Evolutionary conservation across 2,797 vertebrate species (phyloP), one percentile per base, ranked within the genome.

Genomic region (Acridotheres tristis): DNA sequence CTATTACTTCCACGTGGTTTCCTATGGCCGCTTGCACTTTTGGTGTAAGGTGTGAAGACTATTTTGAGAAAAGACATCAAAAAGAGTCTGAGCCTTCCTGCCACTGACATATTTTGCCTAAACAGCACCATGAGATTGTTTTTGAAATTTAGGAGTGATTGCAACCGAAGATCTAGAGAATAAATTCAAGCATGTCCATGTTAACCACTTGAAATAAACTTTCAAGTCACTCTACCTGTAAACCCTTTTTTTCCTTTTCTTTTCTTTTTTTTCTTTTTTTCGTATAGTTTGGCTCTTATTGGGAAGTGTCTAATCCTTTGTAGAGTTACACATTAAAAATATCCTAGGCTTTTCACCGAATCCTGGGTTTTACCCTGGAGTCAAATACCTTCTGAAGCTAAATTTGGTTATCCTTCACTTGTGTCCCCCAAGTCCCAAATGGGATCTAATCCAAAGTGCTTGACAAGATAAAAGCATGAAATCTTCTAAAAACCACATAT

Each of bases 201-300:
- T n/a, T 30, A 69, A 50, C 4, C 4, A 15, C 4, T 3, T 65
- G 11, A 80, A 89, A 55, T 30, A 63, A 83, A 34, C 1, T 73
- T 80, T 84, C 23, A 32, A 68, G 53, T 55, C 7, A 57, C 3
- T 15, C 9, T 72, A 34, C 2, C 1, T 7, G 10, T 16, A 69
- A 67, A 40, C 3, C 1, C 2, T 20, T 21, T 15, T 15, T 1
- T 5, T 18, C 4, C 4, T 9, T 32, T 22, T 30, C 1, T 2
- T 12, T 13, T 22, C 30, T 30, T 6, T 11, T 17, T 30, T 21
- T 13, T 1, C 38, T 19, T 9, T 43, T 53, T 59, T 4, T 0
- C 45, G 32, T 29, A 25, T 5, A 3, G 5, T 67, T 82, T 82
- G 21, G 7, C 16, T 45, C 15, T 67, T 78, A 21, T 66, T 43